Percentiles rank a stretch among this genome's conserved stretches.
Evolutionary conservation across 2,888 invertebrate genomes (phyloP).

Genomic region (Philonicus albiceps): DNA sequence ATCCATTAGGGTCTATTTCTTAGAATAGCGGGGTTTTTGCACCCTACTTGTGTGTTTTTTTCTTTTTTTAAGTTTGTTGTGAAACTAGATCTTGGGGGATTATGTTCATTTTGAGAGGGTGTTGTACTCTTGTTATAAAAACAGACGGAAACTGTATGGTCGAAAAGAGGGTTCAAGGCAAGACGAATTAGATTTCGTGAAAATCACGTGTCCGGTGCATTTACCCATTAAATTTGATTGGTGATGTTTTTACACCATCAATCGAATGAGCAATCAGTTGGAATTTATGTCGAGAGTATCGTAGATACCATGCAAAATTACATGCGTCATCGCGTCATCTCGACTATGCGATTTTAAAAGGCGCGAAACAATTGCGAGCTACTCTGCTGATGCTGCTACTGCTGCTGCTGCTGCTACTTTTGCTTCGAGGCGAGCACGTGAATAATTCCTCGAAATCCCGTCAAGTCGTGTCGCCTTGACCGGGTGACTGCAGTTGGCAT

Average conservation of each 20-base stretch:
- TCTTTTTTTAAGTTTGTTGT: neutral
- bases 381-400: too few species aligned
- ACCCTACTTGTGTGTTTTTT: neutral
- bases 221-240: neutral
- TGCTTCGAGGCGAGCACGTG: neutral
- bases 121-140: neutral
- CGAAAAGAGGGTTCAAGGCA: neutral
- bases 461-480: neutral
- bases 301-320: neutral
- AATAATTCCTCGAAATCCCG: neutral
- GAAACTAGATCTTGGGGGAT: neutral
- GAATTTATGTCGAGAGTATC: neutral
- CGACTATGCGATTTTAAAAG: neutral
- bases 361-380: neutral
- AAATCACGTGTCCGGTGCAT: neutral
- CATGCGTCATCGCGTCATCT: neutral
- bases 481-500: neutral
- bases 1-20: neutral
- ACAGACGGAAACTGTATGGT: neutral
- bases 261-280: neutral
- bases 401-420: too few species aligned
- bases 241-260: neutral
- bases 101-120: neutral
- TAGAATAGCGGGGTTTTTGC: neutral
- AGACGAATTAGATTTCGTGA: neutral